Conservation (phyloP, 2,113 vertebrate species). For the Ailurus styani region DNA sequence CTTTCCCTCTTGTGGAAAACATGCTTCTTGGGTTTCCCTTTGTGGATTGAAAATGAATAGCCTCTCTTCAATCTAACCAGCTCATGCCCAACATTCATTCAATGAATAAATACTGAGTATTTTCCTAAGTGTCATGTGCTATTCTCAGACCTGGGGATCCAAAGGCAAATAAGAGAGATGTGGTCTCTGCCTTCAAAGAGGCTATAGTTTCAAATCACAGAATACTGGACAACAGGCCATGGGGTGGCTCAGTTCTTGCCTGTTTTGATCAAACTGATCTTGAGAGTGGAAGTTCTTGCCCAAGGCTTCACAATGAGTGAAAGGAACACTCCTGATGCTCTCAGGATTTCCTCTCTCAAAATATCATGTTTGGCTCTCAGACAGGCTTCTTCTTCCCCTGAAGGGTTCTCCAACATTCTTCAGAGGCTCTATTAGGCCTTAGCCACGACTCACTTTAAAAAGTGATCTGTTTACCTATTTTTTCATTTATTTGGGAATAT, state of each 20-base stretch:
- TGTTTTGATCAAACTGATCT: not conserved
- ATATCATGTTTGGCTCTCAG: not conserved
- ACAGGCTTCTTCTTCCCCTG: not conserved
- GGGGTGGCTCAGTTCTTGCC: not conserved
- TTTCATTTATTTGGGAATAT: slow-evolving; percentile 27
- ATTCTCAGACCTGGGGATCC: not conserved
- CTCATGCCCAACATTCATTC: not conserved
- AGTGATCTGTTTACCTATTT: not conserved
- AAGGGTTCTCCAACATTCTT: not conserved
- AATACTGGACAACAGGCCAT: not conserved
- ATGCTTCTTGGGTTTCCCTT: not conserved
- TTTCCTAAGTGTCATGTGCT: not conserved
- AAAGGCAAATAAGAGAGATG: not conserved
- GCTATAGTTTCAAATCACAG: not conserved
- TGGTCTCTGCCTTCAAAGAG: not conserved
- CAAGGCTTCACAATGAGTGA: not conserved
- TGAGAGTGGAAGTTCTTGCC: not conserved
- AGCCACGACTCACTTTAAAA: not conserved
- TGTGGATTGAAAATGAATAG: not conserved
- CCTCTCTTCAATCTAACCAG: not conserved
- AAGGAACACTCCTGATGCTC: not conserved
- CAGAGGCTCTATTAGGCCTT: not conserved
- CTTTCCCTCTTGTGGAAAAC: not conserved
- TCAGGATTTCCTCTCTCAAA: not conserved
- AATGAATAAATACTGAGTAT: not conserved